A percentile compares a stretch with the other conserved stretches of the same genome.
phyloP scores from a whole-genome alignment of 2,113 vertebrate species.

The Pseudorhombus dupliciocellatus region DNA sequence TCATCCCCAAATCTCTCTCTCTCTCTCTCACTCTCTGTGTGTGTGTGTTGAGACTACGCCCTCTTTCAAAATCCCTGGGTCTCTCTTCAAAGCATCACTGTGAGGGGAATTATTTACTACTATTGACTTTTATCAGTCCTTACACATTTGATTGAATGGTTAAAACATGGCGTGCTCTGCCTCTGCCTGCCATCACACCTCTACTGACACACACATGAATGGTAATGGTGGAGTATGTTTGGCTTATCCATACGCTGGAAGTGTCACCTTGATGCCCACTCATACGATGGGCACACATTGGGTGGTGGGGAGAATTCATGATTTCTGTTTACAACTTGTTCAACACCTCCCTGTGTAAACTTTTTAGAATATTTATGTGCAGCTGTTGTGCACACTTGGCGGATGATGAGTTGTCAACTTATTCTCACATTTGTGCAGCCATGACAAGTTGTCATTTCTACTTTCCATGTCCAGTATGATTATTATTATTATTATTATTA shows the following conservation, averaged over 20 bases:
- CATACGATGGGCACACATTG: too few species aligned
- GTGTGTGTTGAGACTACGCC: too few species aligned
- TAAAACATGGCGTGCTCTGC: background rate
- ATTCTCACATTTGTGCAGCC: too few species aligned
- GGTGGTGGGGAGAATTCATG: background rate
- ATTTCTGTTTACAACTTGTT: background rate
- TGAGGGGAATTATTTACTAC: background rate
- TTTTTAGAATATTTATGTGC: background rate
- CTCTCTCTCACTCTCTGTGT: background rate
- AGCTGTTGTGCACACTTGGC: background rate
- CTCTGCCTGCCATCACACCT: background rate
- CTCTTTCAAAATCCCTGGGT: too few species aligned
- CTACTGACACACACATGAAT: background rate
- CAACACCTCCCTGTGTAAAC: background rate
- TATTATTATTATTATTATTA: too few species aligned
- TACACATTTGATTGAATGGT: background rate
- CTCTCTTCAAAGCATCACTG: too few species aligned
- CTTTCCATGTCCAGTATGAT: too few species aligned
- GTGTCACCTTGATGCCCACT: background rate
- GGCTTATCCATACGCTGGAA: background rate
- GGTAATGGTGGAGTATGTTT: background rate
- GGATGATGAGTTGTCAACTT: too few species aligned
- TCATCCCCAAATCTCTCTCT: too few species aligned
- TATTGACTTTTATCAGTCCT: background rate
- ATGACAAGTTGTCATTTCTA: too few species aligned